Evolutionary conservation across 1,140 invertebrate species (phyloP).

Genomic region (Scaptomyza montana): DNA sequence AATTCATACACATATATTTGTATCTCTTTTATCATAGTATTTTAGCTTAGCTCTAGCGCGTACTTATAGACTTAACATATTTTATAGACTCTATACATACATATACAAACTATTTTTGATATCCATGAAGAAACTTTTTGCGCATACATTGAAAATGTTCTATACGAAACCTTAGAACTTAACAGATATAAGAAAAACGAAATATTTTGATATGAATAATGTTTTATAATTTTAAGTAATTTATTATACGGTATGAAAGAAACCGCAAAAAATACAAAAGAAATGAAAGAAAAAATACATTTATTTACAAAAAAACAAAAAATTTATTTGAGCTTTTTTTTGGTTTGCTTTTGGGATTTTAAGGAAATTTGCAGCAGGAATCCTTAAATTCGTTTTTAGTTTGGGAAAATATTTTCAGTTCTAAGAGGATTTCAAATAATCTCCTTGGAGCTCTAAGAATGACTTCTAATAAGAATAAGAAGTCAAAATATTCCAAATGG

Average conservation of each 20-base stretch:
- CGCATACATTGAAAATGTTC: slow-evolving; percentile 74
- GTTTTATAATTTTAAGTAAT: slow-evolving; percentile 81
- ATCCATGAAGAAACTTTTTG: slow-evolving; percentile 46
- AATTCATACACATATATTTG: slow-evolving; percentile 30
- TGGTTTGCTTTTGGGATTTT: not conserved
- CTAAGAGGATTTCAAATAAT: too few species aligned
- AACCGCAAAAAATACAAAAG: slow-evolving; percentile 21
- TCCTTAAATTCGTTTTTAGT: not conserved
- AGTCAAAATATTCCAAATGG: not conserved
- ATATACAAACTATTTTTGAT: slow-evolving; percentile 66
- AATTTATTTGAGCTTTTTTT: slow-evolving; percentile 7
- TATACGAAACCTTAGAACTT: slow-evolving; percentile 28
- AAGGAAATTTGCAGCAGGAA: not conserved
- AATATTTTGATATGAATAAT: slow-evolving; percentile 77
- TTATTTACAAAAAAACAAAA: slow-evolving; percentile 56
- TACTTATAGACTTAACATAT: slow-evolving; percentile 31
- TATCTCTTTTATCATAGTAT: slow-evolving; percentile 67
- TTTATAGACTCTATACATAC: slow-evolving; percentile 23
- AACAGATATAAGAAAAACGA: slow-evolving; percentile 31
- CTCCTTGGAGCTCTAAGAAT: too few species aligned
- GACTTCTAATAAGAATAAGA: too few species aligned
- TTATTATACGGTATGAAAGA: slow-evolving; percentile 56
- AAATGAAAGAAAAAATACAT: slow-evolving; percentile 52
- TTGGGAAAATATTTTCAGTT: too few species aligned
- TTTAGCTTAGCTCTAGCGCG: slow-evolving; percentile 59